Base-by-base conservation (phyloP, 2,888 invertebrate genomes). In the Alsophila aescularia region DNA sequence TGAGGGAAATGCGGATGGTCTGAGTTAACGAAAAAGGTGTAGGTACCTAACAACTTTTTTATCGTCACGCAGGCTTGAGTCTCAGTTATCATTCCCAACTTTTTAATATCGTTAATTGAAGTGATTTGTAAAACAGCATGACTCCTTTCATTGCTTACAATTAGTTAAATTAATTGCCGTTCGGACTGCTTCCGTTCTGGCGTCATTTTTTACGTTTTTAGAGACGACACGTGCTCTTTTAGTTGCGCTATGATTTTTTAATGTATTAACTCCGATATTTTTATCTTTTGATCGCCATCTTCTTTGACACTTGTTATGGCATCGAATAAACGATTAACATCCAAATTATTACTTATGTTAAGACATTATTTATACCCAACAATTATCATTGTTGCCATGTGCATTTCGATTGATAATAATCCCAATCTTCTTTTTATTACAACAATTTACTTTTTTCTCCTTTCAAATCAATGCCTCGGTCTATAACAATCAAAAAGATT, bases 61-160 rank as follows among this genome's bases (percentile, higher is more conserved):
- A 71, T 73, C 81, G 84, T 81, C 87, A 85, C 83, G 85, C 83
- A 74, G 79, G 66, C 72, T 75, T 70, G 73, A 68, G 69, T 54
- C 67, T 70, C 81, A 71, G 85, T 85, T 85, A 88, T 87, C 83
- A 84, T 83, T 78, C 78, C 70, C 72, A 81, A 84, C 85, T 90
- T 90, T 90, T 91, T 90, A 89, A 91, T 90, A 89, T 88, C 78
- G 87, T 89, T 91, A 90, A 91, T 90, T 91, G 90, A 87, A 90
- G 89, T 89, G 90, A 91, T 91, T 91, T 91, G 91, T 91, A 89
- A 90, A 90, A 90, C 91, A 91, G 91, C 91, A 85, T 82, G 90
- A 89, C 87, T 89, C 87, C 90, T 90, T 91, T 91, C 91, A 83
- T 87, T 89, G 90, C 90, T 86, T 86, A 90, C 90, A 83, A 88